phyloP scores from a whole-genome alignment of 2,888 invertebrate genomes.

The Microdon myrmicae region DNA sequence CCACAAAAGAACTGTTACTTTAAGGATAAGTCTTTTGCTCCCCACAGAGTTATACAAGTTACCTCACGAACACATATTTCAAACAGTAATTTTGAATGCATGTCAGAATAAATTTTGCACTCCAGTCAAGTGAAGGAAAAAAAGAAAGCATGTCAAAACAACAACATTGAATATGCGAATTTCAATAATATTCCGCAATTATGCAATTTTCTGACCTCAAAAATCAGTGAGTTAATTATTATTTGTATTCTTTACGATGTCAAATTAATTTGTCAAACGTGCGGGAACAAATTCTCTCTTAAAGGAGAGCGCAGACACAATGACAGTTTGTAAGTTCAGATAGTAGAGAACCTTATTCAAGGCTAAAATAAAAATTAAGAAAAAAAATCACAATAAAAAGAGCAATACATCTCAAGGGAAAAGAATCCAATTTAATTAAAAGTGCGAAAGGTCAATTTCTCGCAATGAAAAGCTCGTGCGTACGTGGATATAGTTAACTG shows the following conservation, averaged over 20 bases:
- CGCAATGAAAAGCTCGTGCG: slow-evolving; percentile 16
- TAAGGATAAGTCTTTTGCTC: no score
- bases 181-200: slow-evolving; percentile 39
- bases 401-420: no score
- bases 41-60: no score
- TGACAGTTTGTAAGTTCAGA: slow-evolving; percentile 20
- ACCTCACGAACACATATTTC: no score
- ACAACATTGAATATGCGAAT: slow-evolving; percentile 46
- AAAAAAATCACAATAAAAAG: slow-evolving; percentile 12
- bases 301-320: slow-evolving; percentile 10
- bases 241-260: not conserved
- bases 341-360: slow-evolving; percentile 31
- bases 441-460: slow-evolving; percentile 37
- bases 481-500: not conserved
- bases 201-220: slow-evolving; percentile 32
- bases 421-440: slow-evolving; percentile 42
- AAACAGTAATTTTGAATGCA: slow-evolving; percentile 26
- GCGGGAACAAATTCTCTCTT: not conserved
- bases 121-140: no score
- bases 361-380: slow-evolving; percentile 28
- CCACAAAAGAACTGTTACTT: no score
- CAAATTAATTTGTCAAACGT: slow-evolving; percentile 4
- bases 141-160: slow-evolving; percentile 50
- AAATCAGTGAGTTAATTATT: not conserved
- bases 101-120: slow-evolving; percentile 35